A percentile compares a stretch with the other conserved stretches of the same genome.
Evolutionary conservation across 2,113 vertebrate species (phyloP).

Genomic region (Caloenas nicobarica): DNA sequence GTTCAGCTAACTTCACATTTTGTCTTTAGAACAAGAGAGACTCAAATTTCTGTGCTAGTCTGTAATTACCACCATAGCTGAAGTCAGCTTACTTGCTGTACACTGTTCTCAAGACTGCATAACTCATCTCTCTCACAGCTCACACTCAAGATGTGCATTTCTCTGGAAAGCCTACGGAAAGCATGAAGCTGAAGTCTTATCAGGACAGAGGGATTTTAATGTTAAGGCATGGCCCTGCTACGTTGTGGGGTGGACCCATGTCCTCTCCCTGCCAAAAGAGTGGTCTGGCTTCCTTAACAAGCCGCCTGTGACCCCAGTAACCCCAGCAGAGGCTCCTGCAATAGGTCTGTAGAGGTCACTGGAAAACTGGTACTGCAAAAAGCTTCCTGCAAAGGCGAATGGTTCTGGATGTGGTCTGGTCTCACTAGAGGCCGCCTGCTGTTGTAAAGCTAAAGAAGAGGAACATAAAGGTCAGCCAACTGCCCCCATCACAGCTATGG

Average conservation of each 20-base stretch:
- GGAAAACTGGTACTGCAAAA: background rate
- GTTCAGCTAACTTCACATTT: background rate
- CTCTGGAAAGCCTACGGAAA: background rate
- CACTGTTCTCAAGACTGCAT: background rate
- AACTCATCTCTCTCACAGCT: background rate
- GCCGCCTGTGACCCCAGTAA: background rate
- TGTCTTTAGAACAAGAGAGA: background rate
- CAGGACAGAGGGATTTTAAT: background rate
- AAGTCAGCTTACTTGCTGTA: background rate
- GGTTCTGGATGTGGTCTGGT: background rate
- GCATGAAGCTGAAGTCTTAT: background rate
- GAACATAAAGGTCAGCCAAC: background rate
- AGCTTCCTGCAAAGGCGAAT: background rate
- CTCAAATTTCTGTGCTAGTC: background rate
- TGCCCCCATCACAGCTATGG: background rate
- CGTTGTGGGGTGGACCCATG: background rate
- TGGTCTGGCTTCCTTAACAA: background rate
- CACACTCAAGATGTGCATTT: background rate
- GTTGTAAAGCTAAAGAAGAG: background rate
- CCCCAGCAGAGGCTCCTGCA: background rate
- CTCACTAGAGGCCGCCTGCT: background rate
- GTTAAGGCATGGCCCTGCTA: background rate
- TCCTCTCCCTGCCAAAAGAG: background rate
- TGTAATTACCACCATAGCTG: background rate
- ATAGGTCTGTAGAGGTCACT: background rate